Evolutionary conservation across 2,888 invertebrate genomes (phyloP), one percentile per base, ranked within the genome.

Genomic region (Megastigmus dorsalis): DNA sequence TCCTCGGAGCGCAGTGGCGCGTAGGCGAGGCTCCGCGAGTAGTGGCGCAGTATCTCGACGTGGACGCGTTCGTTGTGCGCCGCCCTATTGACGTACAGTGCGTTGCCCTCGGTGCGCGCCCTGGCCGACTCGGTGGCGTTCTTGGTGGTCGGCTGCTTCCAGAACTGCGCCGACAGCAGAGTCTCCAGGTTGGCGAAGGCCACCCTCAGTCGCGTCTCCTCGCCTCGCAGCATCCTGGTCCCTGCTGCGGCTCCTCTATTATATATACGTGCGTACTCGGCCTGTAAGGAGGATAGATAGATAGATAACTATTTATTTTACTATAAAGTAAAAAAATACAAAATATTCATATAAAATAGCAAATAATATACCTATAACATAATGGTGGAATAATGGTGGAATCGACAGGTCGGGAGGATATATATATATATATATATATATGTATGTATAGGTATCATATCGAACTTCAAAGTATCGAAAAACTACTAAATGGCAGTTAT

Each of bases 1-100:
- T 69, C 71, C 5, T 71, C 30, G 15, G 55, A 50, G 5, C 7
- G 59, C 5, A 13, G 23, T 0, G 52, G 69, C 0, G 73, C 76
- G 9, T 36, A 73, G 0, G 69, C 72, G 3, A 41, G 30, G 33
- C 65, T 66, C 1, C 54, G 59, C 10, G 73, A 33, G 41, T 73
- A 73, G 7, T 48, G 13, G 0, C 38, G 45, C 10, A 76, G 48
- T 7, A 60, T 60, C 13, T 73, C 69, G 6, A 20, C 26, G 68
- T 76, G 76, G 0, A 9, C 4, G 13, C 15, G 6, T 9, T 33
- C 57, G 38, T 65, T 41, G 65, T 75, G 71, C 0, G n/a, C 18
- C 15, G 4, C 10, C 3, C 1, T n/a, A n/a, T 18, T 4, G 0
- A 33, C 13, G 50, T 59, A 75, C 0, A 75, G 15, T 4, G 18